These are phyloP conservation scores for Lithobates pipiens DNA, from an alignment of 2,797 vertebrate genomes.

Conservation along the genomic window DNA sequence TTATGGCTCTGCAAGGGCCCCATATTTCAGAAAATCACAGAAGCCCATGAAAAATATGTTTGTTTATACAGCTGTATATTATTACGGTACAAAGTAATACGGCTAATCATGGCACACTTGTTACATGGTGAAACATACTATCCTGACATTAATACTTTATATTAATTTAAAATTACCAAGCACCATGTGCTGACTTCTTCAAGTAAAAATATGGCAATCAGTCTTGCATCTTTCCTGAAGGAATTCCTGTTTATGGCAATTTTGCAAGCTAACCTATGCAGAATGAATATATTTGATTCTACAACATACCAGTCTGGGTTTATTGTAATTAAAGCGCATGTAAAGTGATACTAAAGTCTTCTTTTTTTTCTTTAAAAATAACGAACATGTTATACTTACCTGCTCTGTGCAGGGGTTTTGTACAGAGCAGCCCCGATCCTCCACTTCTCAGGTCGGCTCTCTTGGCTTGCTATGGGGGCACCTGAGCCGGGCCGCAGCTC, in stretches of 20 bases:
- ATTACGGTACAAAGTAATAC: conserved; percentile 12
- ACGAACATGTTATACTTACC: too few relatives aligned
- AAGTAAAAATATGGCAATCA: neutral
- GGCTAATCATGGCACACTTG: neutral
- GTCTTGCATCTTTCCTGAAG: neutral
- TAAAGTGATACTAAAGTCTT: too few relatives aligned
- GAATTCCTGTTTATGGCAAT: neutral
- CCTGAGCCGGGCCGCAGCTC: too few relatives aligned
- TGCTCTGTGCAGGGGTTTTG: too few relatives aligned
- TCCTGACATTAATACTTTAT: conserved; percentile 14
- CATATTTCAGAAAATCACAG: conserved; percentile 15
- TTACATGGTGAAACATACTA: neutral
- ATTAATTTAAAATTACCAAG: neutral
- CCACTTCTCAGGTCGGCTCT: too few relatives aligned
- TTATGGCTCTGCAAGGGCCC: neutral
- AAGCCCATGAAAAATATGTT: conserved; percentile 29
- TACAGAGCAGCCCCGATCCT: too few relatives aligned
- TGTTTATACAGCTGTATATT: conserved; percentile 35
- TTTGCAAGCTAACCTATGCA: neutral
- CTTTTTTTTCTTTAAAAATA: too few relatives aligned
- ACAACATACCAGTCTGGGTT: neutral
- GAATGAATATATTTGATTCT: neutral
- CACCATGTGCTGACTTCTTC: neutral
- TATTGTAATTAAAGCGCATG: neutral
- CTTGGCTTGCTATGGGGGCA: too few relatives aligned